Conservation (phyloP, 1,140 invertebrate species). For the Papilio polyxenes region DNA sequence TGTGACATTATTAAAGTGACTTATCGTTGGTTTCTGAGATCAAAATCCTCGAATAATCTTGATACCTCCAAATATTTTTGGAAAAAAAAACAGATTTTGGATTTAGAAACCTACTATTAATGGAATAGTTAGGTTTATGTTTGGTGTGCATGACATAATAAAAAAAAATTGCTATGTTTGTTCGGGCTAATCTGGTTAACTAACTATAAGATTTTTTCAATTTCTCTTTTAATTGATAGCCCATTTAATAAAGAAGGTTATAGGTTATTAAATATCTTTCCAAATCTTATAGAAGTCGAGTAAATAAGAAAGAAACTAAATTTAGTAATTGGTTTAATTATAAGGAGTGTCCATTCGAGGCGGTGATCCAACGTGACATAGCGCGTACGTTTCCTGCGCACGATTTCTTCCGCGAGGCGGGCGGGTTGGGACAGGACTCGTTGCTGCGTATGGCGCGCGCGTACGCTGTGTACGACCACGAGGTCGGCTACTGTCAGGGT, state of each 20-base stretch:
- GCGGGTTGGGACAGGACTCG: slow-evolving; percentile 95
- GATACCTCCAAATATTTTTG: no score
- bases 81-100: no score
- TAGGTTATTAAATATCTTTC: not conserved
- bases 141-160: not conserved
- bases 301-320: not conserved
- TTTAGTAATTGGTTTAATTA: slow-evolving; percentile 7
- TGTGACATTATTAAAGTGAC: not conserved
- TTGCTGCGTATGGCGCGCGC: slow-evolving; percentile 97
- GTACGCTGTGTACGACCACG: slow-evolving; percentile 97
- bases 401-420: slow-evolving; percentile 97
- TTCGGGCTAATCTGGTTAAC: not conserved
- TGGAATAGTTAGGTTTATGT: not conserved
- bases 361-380: slow-evolving; percentile 97
- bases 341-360: slow-evolving; percentile 93
- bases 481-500: slow-evolving; percentile 99
- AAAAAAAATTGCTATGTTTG: not conserved
- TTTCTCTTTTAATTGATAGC: not conserved
- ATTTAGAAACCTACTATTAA: no score
- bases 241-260: not conserved
- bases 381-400: slow-evolving; percentile 99
- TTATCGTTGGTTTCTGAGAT: no score
- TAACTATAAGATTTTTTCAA: not conserved
- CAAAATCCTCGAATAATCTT: no score
- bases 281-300: no score